Percentiles rank a stretch among this genome's conserved stretches.
Conservation (phyloP, 2,113 vertebrate species). For the Campylomormyrus tamandua region DNA sequence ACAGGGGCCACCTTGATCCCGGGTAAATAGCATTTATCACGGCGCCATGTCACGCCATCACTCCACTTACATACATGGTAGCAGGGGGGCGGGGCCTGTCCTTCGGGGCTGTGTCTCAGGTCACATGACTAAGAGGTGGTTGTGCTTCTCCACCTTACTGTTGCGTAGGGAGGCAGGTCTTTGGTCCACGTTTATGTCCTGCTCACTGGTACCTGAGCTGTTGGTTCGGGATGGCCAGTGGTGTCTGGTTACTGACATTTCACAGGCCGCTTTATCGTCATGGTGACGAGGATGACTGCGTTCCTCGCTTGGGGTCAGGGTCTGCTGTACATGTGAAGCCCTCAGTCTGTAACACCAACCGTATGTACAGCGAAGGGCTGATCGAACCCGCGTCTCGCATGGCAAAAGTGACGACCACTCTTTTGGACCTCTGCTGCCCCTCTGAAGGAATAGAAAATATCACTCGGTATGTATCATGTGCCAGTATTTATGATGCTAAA, state of each 20-base stretch:
- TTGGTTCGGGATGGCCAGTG: not conserved
- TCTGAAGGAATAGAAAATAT: not conserved
- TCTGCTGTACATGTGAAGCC: not conserved
- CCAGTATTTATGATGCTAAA: not conserved
- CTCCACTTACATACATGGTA: conserved; percentile 46
- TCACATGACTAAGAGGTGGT: not conserved
- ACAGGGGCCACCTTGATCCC: conserved; percentile 52
- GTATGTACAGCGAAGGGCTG: not conserved
- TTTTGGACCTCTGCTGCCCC: not conserved
- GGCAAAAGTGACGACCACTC: not conserved
- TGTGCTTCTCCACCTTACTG: not conserved
- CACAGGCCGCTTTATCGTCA: not conserved
- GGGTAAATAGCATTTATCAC: conserved; percentile 55
- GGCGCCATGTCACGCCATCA: conserved; percentile 45
- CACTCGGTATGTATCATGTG: not conserved
- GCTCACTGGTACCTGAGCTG: not conserved
- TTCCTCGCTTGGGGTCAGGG: not conserved
- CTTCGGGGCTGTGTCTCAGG: conserved; percentile 23
- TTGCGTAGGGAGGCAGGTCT: not conserved
- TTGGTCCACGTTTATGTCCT: not conserved
- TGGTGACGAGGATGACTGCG: not conserved
- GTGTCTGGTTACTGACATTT: not conserved
- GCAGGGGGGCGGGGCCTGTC: conserved; percentile 13
- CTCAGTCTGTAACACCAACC: not conserved
- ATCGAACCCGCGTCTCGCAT: not conserved